Conservation (phyloP, 2,888 invertebrate genomes). For the Oxystoma pomonae region DNA sequence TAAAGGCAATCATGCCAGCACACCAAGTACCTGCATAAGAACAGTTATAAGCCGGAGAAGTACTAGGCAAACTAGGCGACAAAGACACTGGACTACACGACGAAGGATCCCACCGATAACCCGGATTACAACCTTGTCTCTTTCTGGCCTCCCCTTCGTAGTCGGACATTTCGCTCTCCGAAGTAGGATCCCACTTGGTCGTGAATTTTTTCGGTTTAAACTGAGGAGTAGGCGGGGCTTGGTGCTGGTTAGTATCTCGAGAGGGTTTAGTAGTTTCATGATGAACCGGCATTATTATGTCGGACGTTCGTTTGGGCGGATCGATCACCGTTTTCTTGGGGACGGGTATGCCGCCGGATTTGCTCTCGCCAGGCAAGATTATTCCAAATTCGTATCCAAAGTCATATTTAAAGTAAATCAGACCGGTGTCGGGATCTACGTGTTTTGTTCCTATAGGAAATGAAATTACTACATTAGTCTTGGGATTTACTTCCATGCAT, state of each 20-base stretch:
- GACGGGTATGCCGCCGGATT: slow-evolving; percentile 47
- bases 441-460: slow-evolving; percentile 62
- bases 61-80: slow-evolving; percentile 57
- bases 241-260: slow-evolving; percentile 18
- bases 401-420: slow-evolving; percentile 79
- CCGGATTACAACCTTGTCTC: slow-evolving; percentile 43
- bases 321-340: slow-evolving; percentile 49
- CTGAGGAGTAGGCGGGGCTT: slow-evolving; percentile 36
- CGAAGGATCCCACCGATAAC: slow-evolving; percentile 48
- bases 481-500: too few species aligned
- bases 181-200: slow-evolving; percentile 61
- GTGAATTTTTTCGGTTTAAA: slow-evolving; percentile 47
- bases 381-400: slow-evolving; percentile 77
- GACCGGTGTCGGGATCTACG: slow-evolving; percentile 69
- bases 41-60: slow-evolving; percentile 52
- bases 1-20: slow-evolving; percentile 17
- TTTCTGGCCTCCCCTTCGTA: slow-evolving; percentile 50
- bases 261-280: slow-evolving; percentile 54
- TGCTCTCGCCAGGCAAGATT: slow-evolving; percentile 63
- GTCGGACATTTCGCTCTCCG: slow-evolving; percentile 61
- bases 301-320: slow-evolving; percentile 54
- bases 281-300: slow-evolving; percentile 63
- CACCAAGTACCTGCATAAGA: slow-evolving; percentile 40
- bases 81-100: slow-evolving; percentile 56
- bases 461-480: not conserved